These are phyloP conservation scores for Enchytraeus crypticus DNA, from an alignment of 2,888 invertebrate species.

Conservation along the genomic window DNA sequence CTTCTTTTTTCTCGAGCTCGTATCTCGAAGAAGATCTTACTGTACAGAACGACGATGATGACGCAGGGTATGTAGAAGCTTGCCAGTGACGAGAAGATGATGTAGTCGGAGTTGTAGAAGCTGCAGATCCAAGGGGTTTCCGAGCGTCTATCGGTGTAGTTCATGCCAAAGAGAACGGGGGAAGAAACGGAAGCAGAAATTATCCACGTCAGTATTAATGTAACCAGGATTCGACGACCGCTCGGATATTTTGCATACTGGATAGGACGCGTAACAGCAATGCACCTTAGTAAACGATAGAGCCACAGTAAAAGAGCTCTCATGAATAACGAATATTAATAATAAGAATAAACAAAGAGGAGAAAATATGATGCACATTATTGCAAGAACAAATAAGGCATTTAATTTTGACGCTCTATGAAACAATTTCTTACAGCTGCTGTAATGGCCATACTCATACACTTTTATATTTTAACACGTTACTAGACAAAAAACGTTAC, in stretches of 20 bases:
- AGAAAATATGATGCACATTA: no score
- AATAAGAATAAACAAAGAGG: no score
- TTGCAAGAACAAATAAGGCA: no score
- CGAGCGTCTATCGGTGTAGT: slow-evolving; percentile 48
- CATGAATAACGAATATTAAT: no score
- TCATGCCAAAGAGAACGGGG: slow-evolving; percentile 53
- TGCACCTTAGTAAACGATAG: slow-evolving; percentile 63
- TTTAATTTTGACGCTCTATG: no score
- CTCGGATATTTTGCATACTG: slow-evolving; percentile 98
- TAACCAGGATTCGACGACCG: slow-evolving; percentile 72
- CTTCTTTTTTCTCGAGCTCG: no score
- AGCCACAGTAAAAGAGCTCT: no score
- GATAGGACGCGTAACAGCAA: slow-evolving; percentile 96
- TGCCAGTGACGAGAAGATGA: slow-evolving; percentile 88
- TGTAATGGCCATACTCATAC: no score
- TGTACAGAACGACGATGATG: slow-evolving; percentile 95
- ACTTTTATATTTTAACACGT: no score
- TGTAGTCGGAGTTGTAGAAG: slow-evolving; percentile 3
- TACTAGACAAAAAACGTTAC: no score
- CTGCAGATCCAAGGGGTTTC: slow-evolving; percentile 53
- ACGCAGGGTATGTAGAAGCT: slow-evolving; percentile 96
- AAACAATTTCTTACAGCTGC: no score
- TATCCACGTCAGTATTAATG: slow-evolving; percentile 89
- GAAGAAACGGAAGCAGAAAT: slow-evolving; percentile 56
- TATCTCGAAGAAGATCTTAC: slow-evolving; percentile 86